Evolutionary conservation across 2,113 vertebrate species (phyloP), one percentile per base, ranked within the genome.

Genomic region (Echinops telfairi): DNA sequence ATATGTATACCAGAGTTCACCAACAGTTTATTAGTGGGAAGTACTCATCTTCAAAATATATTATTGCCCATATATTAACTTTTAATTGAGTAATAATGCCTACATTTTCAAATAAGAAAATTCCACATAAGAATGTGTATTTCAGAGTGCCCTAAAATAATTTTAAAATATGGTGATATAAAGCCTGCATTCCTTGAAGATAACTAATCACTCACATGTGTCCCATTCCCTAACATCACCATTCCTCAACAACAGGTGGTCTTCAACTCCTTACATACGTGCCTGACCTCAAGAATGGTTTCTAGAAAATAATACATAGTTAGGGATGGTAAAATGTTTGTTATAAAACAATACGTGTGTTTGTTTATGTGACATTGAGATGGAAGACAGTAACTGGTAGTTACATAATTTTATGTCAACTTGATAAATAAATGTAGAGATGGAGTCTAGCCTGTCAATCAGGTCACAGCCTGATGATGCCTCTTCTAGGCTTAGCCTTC

Each of bases 291-390:
- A 17, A 78, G 31, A 22, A 38, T 25, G 36, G 3, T 76, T 76
- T 6, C 20, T 53, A 80, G 83, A 76, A 70, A 70, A 89, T 12
- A 19, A 43, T 16, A 31, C 3, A 38, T 17, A 16, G 87, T 81
- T 88, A 22, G n/a, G 31, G 22, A 71, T 64, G 22, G 53, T 33
- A 88, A 95, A 94, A 68, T 62, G 60, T 75, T 89, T 38, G 2
- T 31, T 64, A 33, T 0, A 29, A 10, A 89, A 94, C 70, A 9
- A 60, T 31, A 10, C 20, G 0, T 29, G 12, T 70, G 16, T 62
- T 86, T 86, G 57, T 9, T 75, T 38, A 19, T 17, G 3, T 76
- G 27, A 36, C 47, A 58, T 23, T 8, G 3, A 1, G 22, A 19
- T 53, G 23, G 43, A 9, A 53, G 22, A 83, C 11, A 53, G 36